Conservation (phyloP, 2,797 vertebrate genomes). For the Stomatorhinus walkeri region DNA sequence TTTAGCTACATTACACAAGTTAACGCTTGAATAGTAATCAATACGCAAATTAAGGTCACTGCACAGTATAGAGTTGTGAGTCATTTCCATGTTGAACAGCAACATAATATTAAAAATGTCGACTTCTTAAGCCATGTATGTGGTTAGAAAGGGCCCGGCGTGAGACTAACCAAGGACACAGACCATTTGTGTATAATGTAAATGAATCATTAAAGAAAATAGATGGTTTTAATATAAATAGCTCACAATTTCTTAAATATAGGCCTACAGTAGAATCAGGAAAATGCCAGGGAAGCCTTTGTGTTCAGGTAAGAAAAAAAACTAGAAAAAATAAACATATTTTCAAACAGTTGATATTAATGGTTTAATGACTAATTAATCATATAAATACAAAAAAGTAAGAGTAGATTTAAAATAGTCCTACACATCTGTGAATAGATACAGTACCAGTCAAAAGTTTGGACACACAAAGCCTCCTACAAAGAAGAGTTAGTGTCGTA, state of each 20-base stretch:
- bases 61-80: neutral
- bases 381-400: neutral
- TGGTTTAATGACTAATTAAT: neutral
- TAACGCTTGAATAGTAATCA: constrained; percentile 3
- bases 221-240: neutral
- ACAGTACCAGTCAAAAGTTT: neutral
- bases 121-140: neutral
- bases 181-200: neutral
- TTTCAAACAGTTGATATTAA: neutral
- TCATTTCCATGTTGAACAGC: neutral
- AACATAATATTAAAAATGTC: neutral
- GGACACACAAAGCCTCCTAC: neutral
- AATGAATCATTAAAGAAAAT: neutral
- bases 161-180: neutral
- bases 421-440: neutral
- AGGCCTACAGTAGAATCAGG: neutral
- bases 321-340: neutral
- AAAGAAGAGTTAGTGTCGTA: neutral
- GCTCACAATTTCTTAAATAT: neutral
- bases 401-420: neutral
- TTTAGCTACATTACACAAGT: neutral
- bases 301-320: neutral
- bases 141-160: neutral
- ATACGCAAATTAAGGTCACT: constrained; percentile 2
- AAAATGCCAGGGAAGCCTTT: neutral